Conservation (phyloP, 2,797 vertebrate genomes). For the Sebastes nivosus region DNA sequence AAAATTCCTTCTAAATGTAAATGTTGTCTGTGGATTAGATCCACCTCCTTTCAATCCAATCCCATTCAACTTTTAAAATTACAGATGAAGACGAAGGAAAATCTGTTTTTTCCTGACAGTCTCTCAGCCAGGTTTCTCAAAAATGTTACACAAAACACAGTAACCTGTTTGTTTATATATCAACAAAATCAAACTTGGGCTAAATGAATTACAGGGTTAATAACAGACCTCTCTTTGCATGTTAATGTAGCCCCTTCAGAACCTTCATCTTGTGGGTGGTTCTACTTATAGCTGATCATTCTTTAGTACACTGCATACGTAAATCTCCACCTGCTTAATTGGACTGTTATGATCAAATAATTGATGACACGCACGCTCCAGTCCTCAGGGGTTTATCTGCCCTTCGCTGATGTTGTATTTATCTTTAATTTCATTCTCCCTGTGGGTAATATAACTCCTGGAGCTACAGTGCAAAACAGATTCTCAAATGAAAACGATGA, state of each 20-base stretch:
- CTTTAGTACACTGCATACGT: background rate
- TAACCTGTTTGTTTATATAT: background rate
- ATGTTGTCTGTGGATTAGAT: background rate
- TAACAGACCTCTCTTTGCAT: background rate
- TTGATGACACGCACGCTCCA: background rate
- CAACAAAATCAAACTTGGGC: background rate
- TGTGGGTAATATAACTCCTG: background rate
- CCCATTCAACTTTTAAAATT: background rate
- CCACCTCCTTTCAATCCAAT: background rate
- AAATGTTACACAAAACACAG: background rate
- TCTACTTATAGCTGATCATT: background rate
- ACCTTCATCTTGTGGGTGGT: background rate
- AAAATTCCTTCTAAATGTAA: background rate
- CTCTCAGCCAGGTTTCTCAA: background rate
- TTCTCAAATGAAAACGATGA: constrained; percentile 9
- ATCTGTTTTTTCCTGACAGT: background rate
- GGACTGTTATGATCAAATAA: constrained; percentile 3
- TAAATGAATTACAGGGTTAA: background rate
- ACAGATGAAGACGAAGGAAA: background rate
- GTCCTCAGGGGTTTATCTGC: background rate
- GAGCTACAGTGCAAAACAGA: background rate
- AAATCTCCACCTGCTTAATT: constrained; percentile 11
- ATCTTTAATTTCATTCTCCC: constrained; percentile 17
- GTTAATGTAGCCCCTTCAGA: background rate
- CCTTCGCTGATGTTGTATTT: constrained; percentile 33